These are phyloP conservation scores for Spea multiplicata DNA, from an alignment of 2,113 vertebrate genomes.

Conservation along the genomic window DNA sequence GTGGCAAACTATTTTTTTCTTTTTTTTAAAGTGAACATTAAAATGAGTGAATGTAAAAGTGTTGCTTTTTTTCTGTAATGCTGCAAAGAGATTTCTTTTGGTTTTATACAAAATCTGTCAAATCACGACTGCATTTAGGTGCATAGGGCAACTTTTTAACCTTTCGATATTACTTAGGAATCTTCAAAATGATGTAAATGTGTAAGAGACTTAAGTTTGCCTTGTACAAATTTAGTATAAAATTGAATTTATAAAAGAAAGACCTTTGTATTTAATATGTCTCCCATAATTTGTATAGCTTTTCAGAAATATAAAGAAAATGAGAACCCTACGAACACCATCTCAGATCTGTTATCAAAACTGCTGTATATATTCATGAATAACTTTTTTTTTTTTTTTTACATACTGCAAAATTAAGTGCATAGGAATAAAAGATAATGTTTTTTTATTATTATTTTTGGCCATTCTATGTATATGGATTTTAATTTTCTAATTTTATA, in stretches of 20 bases:
- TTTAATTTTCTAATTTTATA: too few relatives aligned
- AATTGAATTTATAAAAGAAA: conserved; percentile 64
- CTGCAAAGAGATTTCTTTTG: conserved; percentile 61
- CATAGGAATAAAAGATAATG: too few relatives aligned
- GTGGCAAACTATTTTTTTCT: conserved; percentile 43
- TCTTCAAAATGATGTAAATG: conserved; percentile 84
- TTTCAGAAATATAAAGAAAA: conserved; percentile 16
- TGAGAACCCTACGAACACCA: too few relatives aligned
- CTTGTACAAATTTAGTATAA: conserved; percentile 91
- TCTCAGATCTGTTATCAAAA: too few relatives aligned
- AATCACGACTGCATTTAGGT: conserved; percentile 64
- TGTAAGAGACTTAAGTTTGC: conserved; percentile 80
- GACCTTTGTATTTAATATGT: conserved; percentile 79
- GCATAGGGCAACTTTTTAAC: conserved; percentile 67
- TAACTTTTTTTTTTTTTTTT: too few relatives aligned
- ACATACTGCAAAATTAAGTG: too few relatives aligned
- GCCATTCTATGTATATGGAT: too few relatives aligned
- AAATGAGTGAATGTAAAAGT: conserved; percentile 68
- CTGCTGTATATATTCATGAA: too few relatives aligned
- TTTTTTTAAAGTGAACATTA: conserved; percentile 63
- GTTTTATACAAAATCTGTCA: conserved; percentile 68
- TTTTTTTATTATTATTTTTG: too few relatives aligned
- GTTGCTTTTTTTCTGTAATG: conserved; percentile 66
- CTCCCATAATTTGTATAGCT: conserved; percentile 67
- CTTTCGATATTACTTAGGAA: conserved; percentile 75